Evolutionary conservation across 2,113 vertebrate species (phyloP), one percentile per base, ranked within the genome.

Genomic region (Patagioenas fasciata): DNA sequence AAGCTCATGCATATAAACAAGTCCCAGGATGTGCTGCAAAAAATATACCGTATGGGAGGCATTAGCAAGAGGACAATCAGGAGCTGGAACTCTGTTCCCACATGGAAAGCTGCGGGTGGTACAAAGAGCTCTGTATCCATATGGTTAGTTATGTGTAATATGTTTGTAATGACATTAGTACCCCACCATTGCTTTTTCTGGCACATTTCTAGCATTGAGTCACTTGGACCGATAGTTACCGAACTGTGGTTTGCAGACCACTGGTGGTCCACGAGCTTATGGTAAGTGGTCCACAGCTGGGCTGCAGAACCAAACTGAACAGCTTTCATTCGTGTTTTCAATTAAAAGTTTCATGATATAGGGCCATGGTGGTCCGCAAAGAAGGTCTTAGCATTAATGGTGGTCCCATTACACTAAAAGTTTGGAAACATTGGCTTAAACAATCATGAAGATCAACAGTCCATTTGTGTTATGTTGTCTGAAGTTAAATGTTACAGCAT

Each of bases 1-100:
- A 92, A 96, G 66, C 89, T 96, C 83, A 81, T 81, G 53, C 70
- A 69, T 32, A 85, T 91, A 96, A 97, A 96, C 85, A 96, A 94
- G 65, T 93, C 83, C 65, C 92, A 91, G 65, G 86, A 85, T 84
- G 80, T 81, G 50, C 83, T 94, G 77, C 65, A 93, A 92, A 95
- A 96, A 93, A 91, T 75, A 70, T 64, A 23, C 79, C 83, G 71
- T 67, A 70, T 82, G 92, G 77, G 70, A 96, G 77, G 70, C 80
- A 77, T 94, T 92, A 96, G 47, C 57, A 92, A 72, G 71, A 91
- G 88, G 88, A 95, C 89, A 94, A 95, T 94, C 88, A 74, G 77
- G 86, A 92, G 42, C 66, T 92, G 91, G 91, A 92, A 67, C 13
- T 73, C 34, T 2, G 1, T 62, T 93, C 90, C 95, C 92, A 94